These are phyloP conservation scores for Sinocyclocheilus anshuiensis DNA, from an alignment of 2,113 vertebrate genomes.

Conservation along the genomic window DNA sequence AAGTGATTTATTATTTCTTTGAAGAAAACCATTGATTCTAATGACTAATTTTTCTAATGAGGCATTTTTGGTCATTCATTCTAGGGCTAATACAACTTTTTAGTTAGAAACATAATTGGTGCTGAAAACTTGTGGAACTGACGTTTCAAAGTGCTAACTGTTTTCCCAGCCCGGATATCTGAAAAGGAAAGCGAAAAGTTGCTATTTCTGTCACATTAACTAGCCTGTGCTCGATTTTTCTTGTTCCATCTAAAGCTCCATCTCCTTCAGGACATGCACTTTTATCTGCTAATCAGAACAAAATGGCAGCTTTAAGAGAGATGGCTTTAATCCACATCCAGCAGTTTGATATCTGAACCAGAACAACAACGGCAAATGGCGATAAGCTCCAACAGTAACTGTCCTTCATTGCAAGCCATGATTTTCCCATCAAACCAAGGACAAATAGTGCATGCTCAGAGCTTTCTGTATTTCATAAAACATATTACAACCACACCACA, in stretches of 20 bases:
- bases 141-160: too few relatives aligned
- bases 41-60: too few relatives aligned
- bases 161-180: not conserved
- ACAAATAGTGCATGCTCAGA: not conserved
- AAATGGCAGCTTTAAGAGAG: slow-evolving; percentile 4
- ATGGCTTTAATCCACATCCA: slow-evolving; percentile 52
- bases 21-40: not conserved
- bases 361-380: slow-evolving; percentile 52
- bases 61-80: too few relatives aligned
- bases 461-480: slow-evolving; percentile 4
- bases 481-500: not conserved
- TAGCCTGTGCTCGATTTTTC: not conserved
- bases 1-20: not conserved
- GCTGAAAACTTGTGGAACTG: too few relatives aligned
- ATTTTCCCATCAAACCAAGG: slow-evolving; percentile 36
- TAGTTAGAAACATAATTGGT: too few relatives aligned
- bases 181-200: not conserved
- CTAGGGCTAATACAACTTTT: too few relatives aligned
- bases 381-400: slow-evolving; percentile 55
- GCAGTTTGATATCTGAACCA: slow-evolving; percentile 63
- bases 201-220: not conserved
- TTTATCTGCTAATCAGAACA: slow-evolving; percentile 36
- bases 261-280: slow-evolving; percentile 23
- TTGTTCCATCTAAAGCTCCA: not conserved
- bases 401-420: not conserved